A percentile compares a stretch with the other conserved stretches of the same genome.
Evolutionary conservation across 1,140 invertebrate genomes (phyloP).

Genomic region (Hyles euphorbiae): DNA sequence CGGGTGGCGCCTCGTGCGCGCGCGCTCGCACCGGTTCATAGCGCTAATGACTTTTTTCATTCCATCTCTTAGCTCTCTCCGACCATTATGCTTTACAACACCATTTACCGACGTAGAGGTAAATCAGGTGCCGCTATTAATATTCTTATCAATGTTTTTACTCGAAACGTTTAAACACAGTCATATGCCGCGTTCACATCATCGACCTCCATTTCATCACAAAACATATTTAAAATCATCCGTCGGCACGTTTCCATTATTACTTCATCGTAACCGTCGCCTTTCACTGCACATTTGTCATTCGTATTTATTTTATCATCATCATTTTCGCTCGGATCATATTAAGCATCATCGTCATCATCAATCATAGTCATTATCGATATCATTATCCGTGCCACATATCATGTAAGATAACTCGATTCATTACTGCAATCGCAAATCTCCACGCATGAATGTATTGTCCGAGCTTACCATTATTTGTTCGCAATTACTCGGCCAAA

Average conservation of each 20-base stretch:
- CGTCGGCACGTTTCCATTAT: too few species aligned
- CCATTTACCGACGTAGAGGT: conserved; percentile 1
- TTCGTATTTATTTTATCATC: conserved; percentile 10
- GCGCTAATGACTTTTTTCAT: conserved; percentile 47
- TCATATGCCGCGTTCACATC: conserved; percentile 8
- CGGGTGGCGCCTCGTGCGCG: conserved; percentile 58
- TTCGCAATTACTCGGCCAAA: conserved; percentile 20
- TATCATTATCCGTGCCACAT: conserved; percentile 19
- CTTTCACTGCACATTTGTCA: conserved; percentile 7
- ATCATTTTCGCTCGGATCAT: conserved; percentile 13
- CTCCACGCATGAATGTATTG: conserved; percentile 3
- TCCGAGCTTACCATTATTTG: conserved; percentile 25
- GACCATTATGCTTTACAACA: conserved; percentile 12
- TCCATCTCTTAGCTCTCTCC: conserved; percentile 37
- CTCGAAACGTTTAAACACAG: conserved; percentile 11
- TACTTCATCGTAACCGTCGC: too few species aligned
- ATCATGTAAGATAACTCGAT: conserved; percentile 10
- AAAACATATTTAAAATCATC: too few species aligned
- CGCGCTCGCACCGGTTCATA: conserved; percentile 48
- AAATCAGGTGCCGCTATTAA: background rate
- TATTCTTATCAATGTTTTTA: conserved; percentile 9
- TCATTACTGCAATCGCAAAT: conserved; percentile 16
- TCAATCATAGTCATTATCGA: conserved; percentile 13
- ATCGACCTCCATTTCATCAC: conserved; percentile 1
- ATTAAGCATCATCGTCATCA: conserved; percentile 7